phyloP scores from a whole-genome alignment of 2,888 invertebrate genomes.

The Morpho deidamia region DNA sequence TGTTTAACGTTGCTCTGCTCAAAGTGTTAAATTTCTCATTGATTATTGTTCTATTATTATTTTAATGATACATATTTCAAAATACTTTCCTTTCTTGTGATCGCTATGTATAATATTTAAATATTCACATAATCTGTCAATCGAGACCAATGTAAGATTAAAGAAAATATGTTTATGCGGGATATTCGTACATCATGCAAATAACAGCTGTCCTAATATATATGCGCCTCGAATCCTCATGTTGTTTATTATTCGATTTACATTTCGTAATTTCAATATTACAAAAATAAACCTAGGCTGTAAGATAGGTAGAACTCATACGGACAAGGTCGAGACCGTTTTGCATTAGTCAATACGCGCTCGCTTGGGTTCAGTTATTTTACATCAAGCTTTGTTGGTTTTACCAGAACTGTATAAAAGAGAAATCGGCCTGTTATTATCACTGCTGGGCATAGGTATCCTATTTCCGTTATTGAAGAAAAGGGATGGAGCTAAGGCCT shows the following conservation, averaged over 20 bases:
- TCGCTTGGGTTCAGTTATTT: too few relatives aligned
- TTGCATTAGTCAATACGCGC: neutral
- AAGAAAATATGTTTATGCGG: slow-evolving; percentile 2
- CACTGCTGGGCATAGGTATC: too few relatives aligned
- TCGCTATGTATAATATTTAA: neutral
- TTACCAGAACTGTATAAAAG: too few relatives aligned
- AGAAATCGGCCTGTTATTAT: too few relatives aligned
- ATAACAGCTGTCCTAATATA: slow-evolving; percentile 6
- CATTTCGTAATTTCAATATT: neutral
- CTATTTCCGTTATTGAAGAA: too few relatives aligned
- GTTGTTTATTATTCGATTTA: slow-evolving; percentile 10
- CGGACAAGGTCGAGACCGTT: neutral
- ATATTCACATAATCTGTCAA: neutral
- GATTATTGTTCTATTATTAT: too few relatives aligned
- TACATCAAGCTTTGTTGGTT: too few relatives aligned
- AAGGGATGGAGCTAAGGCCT: too few relatives aligned
- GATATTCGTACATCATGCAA: neutral
- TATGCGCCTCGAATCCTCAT: slow-evolving; percentile 1
- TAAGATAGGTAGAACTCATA: neutral
- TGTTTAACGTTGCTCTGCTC: too few relatives aligned
- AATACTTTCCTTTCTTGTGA: neutral
- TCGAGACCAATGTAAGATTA: slow-evolving; percentile 1
- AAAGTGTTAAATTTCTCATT: too few relatives aligned
- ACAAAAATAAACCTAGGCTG: slow-evolving; percentile 1
- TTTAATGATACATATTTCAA: too few relatives aligned